Evolutionary conservation across 2,888 invertebrate species (phyloP), one percentile per base, ranked within the genome.

Genomic region (Gerosis bhagava): DNA sequence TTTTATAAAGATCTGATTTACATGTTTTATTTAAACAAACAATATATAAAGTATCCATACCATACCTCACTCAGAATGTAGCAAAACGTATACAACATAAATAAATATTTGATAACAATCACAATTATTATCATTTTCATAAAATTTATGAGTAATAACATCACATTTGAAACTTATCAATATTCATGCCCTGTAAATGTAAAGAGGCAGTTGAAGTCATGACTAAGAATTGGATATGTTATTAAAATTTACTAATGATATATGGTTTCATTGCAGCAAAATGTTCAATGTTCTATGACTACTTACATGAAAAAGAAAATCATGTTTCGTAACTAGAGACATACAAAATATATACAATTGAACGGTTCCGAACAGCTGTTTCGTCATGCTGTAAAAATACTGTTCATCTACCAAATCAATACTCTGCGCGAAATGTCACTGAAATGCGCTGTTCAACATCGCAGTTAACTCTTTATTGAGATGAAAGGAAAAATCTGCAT

Each of bases 371-470:
- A 87, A 87, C 87, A 87, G 88, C 84, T 87, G 84, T 87, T 86
- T 84, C 82, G 69, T 75, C 79, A 77, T 71, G 71, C 67, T 61
- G 60, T 70, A 68, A 70, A 77, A 77, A 83, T n/a, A 77, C 76
- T 82, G 71, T 69, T 82, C 73, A 73, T 73, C 73, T 72, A 69
- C 65, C 71, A 80, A 84, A 88, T 88, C 87, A 83, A 87, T 87
- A 87, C 78, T 69, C 73, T 88, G 87, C 87, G 87, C 86, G 87
- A 86, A 87, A 83, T 84, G 81, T 77, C 77, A 78, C 72, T 65
- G 71, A 83, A 83, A 77, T 83, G 83, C 77, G 82, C 77, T 80
- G 75, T 62, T 60, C 62, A 58, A 69, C 65, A 26, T 16, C 58
- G 62, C 67, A 59, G 59, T 63, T 59, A 63, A 70, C 70, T 59